Evolutionary conservation across 1,140 invertebrate genomes (phyloP).

Genomic region (Babylonia areolata): DNA sequence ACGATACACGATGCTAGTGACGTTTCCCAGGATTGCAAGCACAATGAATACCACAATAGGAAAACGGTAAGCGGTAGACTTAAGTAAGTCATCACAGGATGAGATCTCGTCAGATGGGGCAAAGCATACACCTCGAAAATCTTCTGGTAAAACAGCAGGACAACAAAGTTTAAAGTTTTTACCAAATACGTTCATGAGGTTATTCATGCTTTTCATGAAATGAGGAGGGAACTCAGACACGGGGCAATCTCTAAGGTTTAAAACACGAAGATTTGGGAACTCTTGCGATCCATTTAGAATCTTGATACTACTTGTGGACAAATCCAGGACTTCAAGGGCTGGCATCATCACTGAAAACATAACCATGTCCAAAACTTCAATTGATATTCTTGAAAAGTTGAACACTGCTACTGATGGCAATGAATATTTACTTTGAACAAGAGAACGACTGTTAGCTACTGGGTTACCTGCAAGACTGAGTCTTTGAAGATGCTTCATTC

Average conservation of each 20-base stretch:
- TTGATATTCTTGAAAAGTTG: not conserved
- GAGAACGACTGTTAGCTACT: not conserved
- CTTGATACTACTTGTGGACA: not conserved
- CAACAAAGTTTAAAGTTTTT: conserved; percentile 29
- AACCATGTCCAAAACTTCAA: not conserved
- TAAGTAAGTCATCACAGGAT: conserved; percentile 39
- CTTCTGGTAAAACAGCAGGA: conserved; percentile 37
- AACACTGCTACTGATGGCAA: not conserved
- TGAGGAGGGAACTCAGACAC: not conserved
- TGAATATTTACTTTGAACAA: not conserved
- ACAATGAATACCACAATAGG: conserved; percentile 46
- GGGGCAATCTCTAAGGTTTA: not conserved
- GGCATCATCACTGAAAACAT: not conserved
- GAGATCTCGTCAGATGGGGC: conserved; percentile 10
- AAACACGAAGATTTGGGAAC: not conserved
- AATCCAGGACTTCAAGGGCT: not conserved
- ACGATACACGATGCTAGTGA: conserved; percentile 46
- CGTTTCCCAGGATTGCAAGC: conserved; percentile 50
- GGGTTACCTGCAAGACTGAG: not conserved
- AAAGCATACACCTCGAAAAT: not conserved
- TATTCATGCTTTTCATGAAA: not conserved
- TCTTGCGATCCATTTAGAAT: not conserved
- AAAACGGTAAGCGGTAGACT: conserved; percentile 34
- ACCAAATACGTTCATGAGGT: not conserved
- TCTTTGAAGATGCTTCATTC: not conserved